These are phyloP conservation scores for Zosterops pallidus DNA, from an alignment of 2,113 vertebrate genomes.

Conservation along the genomic window DNA sequence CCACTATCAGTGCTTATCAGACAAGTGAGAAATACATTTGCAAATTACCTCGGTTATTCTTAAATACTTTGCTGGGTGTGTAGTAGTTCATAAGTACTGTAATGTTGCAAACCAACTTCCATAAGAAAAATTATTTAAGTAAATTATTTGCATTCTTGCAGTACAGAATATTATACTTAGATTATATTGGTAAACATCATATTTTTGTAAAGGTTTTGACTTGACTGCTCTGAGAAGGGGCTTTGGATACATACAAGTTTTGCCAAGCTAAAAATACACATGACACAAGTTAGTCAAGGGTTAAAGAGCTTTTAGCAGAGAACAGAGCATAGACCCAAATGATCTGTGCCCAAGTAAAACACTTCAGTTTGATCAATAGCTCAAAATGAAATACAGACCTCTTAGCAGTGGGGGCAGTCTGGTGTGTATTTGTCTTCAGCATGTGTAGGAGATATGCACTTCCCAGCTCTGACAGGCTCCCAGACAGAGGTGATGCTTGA, in stretches of 20 bases:
- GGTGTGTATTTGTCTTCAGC: not conserved
- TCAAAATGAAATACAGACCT: not conserved
- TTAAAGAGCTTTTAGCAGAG: not conserved
- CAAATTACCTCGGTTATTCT: not conserved
- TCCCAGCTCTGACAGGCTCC: not conserved
- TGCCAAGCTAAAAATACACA: not conserved
- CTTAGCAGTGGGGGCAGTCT: not conserved
- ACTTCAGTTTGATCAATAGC: not conserved
- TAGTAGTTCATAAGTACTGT: not conserved
- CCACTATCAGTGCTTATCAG: not conserved
- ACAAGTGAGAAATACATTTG: not conserved
- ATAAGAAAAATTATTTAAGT: not conserved
- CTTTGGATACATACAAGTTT: not conserved
- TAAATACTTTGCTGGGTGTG: not conserved
- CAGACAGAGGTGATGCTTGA: not conserved
- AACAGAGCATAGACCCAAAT: rapidly evolving
- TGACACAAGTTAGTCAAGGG: not conserved
- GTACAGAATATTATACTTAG: not conserved
- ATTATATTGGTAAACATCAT: not conserved
- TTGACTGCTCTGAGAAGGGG: not conserved
- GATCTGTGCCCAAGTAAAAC: not conserved
- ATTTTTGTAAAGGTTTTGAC: not conserved
- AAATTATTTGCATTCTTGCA: not conserved
- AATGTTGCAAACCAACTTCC: not conserved
- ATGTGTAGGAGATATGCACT: rapidly evolving